phyloP scores from a whole-genome alignment of 2,888 invertebrate species.

The Nipponacmea schrenckii region DNA sequence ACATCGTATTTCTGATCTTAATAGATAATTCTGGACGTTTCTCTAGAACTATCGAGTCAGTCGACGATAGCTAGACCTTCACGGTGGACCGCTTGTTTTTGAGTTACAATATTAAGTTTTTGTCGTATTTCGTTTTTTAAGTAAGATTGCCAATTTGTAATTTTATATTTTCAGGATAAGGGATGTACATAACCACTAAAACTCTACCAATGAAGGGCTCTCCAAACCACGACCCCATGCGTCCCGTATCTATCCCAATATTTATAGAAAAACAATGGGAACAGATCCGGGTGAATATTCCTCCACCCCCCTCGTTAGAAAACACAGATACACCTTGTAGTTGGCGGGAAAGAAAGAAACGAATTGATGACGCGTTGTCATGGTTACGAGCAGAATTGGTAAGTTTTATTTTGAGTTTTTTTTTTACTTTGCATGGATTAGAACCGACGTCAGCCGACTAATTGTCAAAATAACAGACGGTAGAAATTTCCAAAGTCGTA shows the following conservation, averaged over 20 bases:
- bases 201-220: background rate
- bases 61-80: no score
- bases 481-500: no score
- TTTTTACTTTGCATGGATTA: background rate
- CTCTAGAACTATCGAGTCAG: no score
- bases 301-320: background rate
- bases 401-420: slow-evolving; percentile 22
- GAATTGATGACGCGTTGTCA: slow-evolving; percentile 46
- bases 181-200: background rate
- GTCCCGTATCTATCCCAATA: background rate
- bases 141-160: no score
- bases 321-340: background rate
- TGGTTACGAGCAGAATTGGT: slow-evolving; percentile 54
- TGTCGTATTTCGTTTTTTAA: no score
- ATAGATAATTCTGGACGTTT: no score
- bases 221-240: background rate
- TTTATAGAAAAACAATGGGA: slow-evolving; percentile 1
- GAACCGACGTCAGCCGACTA: no score
- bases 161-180: no score
- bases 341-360: slow-evolving; percentile 40
- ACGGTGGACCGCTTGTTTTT: no score
- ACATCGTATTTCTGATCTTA: no score
- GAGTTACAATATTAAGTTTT: no score
- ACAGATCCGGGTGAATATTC: background rate
- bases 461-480: no score